Base-by-base conservation (phyloP, 1,140 invertebrate genomes). In the Scylla paramamosain region DNA sequence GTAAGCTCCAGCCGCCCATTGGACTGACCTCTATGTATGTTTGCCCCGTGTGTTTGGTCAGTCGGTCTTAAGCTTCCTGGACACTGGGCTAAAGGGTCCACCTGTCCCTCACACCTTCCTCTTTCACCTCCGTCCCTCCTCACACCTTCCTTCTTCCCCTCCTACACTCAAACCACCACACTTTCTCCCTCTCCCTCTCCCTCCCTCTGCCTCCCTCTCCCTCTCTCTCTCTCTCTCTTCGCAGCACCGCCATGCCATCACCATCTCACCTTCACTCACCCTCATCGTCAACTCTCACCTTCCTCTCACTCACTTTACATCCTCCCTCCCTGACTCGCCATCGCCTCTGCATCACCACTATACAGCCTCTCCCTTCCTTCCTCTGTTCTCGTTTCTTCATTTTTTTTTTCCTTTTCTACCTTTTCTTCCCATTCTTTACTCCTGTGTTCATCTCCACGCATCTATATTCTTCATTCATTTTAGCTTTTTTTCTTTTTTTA, bases 21-120 rank as follows among this genome's bases (percentile, higher is more conserved):
- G 28, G 77, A 91, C 52, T 91, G 52, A 91, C 90, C 90, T 67
- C 77, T 32, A 52, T 67, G 90, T 91, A 31, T 91, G 90, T 91
- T 91, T 91, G 90, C 90, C 90, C 32, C 59, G 52, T 67, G 6
- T 91, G 90, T 91, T 91, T 91, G 90, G 52, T 32, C 90, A 67
- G 90, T 91, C 52, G 59, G 31, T 91, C 29, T 67, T 91, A 91
- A 91, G 52, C 90, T 77, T 45, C 32, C 77, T 52, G 52, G 90
- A 77, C 77, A 91, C 90, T 91, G 90, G 46, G 48, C 90, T 45
- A 14, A n/a, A 48, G 83, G 87, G n/a, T 32, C 90, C 10, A 20
- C 28, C 90, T 77, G 48, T 91, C 52, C 52, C 90, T 91, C 90
- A 91, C 28, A 31, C 29, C 29, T 59, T 59, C 89, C 31, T 59